Evolutionary conservation across 1,140 invertebrate genomes (phyloP), one percentile per base, ranked within the genome.

Genomic region (Drosophila nikananu): DNA sequence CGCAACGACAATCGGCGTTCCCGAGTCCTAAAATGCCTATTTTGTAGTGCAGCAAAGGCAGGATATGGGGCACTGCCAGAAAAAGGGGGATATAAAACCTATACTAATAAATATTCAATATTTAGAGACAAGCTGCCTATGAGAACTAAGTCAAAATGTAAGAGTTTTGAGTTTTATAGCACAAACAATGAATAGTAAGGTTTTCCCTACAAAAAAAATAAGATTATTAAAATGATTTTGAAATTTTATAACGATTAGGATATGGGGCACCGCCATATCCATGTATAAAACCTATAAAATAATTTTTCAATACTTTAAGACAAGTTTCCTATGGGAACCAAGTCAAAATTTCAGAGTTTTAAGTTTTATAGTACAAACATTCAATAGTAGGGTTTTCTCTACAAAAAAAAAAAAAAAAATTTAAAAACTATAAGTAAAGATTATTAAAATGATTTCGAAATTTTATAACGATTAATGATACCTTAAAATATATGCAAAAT

Each of bases 1-100:
- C 77, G 48, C 62, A 70, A 54, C 64, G 55, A 58, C 60, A 73
- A 72, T 61, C 64, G 72, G 46, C n/a, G 39, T 42, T 39, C 19
- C 63, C 42, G 30, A 66, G 65, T 48, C 46, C 62, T 80, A 80
- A 81, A 83, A 84, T 70, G 72, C 81, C 74, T 76, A 58, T 86
- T 86, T 86, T 78, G 82, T 86, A 74, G 59, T 68, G 51, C 49
- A 63, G 27, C 71, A 65, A 63, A 48, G 58, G 19, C 44, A 30
- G 19, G 39, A 9, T 30, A 27, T 19, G 6, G 8, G 6, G 7
- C 70, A 73, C 66, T 61, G 23, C 0, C 1, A 32, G 12, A 73
- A 73, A n/a, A n/a, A n/a, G n/a, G n/a, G n/a, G n/a, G n/a, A n/a
- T n/a, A n/a, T n/a, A n/a, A n/a, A n/a, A n/a, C n/a, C n/a, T n/a